These are phyloP conservation scores for Orchesella flavescens DNA, from an alignment of 2,888 invertebrate genomes.

Conservation along the genomic window DNA sequence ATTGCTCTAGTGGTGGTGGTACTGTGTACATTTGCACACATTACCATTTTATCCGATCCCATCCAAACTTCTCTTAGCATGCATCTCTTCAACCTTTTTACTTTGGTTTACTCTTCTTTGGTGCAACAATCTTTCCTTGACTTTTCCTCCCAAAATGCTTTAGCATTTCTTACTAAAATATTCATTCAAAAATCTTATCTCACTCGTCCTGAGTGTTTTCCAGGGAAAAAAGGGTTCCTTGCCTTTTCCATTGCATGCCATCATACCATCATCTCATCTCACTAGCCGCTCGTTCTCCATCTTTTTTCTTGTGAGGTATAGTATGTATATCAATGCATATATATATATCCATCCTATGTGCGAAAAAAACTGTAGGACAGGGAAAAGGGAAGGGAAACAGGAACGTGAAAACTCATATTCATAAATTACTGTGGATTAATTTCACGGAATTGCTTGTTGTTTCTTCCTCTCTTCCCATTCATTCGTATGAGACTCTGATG, in stretches of 20 bases:
- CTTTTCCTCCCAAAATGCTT: conserved; percentile 9
- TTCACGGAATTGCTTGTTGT: conserved; percentile 49
- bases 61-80: not conserved
- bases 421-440: conserved; percentile 64
- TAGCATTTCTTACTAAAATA: conserved; percentile 34
- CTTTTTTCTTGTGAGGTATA: no score
- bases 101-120: no score
- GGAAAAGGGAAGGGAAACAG: not conserved
- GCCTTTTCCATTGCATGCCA: no score
- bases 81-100: not conserved
- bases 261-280: no score
- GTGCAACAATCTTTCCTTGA: conserved; percentile 14
- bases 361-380: no score
- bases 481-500: not conserved
- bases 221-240: not conserved
- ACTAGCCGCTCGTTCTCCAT: no score
- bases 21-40: no score
- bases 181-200: conserved; percentile 56
- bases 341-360: no score
- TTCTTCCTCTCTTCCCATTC: conserved; percentile 6
- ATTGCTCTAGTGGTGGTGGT: no score
- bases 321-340: no score
- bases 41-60: no score
- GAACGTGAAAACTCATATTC: conserved; percentile 63
- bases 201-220: not conserved